A percentile compares a stretch with the other conserved stretches of the same genome.
Conservation (phyloP, 1,140 invertebrate genomes). For the Lepidotrigona ventralis region DNA sequence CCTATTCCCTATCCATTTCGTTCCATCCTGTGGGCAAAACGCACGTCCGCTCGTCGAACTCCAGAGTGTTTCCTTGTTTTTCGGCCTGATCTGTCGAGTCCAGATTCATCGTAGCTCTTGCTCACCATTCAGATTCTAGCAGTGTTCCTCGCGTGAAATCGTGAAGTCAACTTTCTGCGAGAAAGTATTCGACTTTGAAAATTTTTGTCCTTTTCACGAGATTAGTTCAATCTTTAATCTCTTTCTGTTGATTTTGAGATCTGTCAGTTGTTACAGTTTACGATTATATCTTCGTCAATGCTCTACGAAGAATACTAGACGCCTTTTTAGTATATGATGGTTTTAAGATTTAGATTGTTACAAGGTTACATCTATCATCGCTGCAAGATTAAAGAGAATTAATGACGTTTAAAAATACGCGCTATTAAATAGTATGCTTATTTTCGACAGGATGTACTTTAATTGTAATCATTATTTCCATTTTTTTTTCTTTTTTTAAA, state of each 20-base stretch:
- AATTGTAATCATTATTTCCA: not conserved
- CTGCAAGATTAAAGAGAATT: not conserved
- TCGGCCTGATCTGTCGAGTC: slow-evolving; percentile 46
- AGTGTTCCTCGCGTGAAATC: too few species aligned
- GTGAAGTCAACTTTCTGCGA: too few species aligned
- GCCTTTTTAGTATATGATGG: not conserved
- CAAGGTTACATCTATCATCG: not conserved
- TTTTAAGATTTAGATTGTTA: not conserved
- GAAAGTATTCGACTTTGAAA: too few species aligned
- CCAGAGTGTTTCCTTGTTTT: not conserved
- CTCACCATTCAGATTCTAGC: slow-evolving; percentile 9
- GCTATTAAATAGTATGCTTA: not conserved
- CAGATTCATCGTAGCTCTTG: slow-evolving; percentile 57
- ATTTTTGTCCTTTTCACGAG: too few species aligned
- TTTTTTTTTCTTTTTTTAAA: not conserved
- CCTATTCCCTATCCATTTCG: slow-evolving; percentile 20
- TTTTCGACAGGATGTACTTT: not conserved
- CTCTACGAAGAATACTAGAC: not conserved
- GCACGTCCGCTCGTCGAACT: not conserved
- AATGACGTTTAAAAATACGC: too few species aligned
- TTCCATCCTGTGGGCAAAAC: not conserved
- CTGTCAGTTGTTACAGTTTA: too few species aligned
- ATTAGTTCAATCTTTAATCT: too few species aligned
- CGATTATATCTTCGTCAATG: not conserved
- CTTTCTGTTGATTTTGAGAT: too few species aligned